These are phyloP conservation scores for Tenodera sinensis DNA, from an alignment of 2,888 invertebrate genomes.

Conservation along the genomic window DNA sequence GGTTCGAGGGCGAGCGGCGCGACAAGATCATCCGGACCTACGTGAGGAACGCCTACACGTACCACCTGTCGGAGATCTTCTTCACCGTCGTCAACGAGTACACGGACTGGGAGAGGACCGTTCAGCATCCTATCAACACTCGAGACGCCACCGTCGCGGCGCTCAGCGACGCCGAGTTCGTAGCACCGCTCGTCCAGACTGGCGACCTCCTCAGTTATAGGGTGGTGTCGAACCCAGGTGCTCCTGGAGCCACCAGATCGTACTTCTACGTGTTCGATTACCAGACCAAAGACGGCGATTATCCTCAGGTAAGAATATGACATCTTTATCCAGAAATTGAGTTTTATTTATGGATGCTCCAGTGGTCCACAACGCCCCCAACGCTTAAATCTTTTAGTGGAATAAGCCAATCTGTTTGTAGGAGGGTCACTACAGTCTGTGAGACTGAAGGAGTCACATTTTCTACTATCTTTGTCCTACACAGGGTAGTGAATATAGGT, in stretches of 20 bases:
- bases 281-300: conserved; percentile 84
- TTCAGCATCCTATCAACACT: conserved; percentile 83
- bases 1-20: conserved; percentile 82
- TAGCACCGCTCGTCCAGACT: conserved; percentile 83
- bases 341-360: no score
- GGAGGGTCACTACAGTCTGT: no score
- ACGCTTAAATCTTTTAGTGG: no score
- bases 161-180: conserved; percentile 89
- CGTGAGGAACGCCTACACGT: conserved; percentile 91
- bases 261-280: conserved; percentile 91
- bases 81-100: conserved; percentile 96
- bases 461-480: no score
- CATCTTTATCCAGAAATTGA: no score
- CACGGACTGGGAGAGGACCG: conserved; percentile 94
- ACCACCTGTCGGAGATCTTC: conserved; percentile 94
- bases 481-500: no score
- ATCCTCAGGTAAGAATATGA: conserved; percentile 66
- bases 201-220: conserved; percentile 71
- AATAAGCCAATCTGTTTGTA: no score
- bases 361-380: no score
- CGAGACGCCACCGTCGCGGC: conserved; percentile 87
- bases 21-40: conserved; percentile 82
- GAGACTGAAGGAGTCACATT: no score
- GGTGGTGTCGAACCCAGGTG: conserved; percentile 7
- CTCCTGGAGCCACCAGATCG: conserved; percentile 51